Conservation (phyloP, 1,140 invertebrate genomes). For the Apis laboriosa region DNA sequence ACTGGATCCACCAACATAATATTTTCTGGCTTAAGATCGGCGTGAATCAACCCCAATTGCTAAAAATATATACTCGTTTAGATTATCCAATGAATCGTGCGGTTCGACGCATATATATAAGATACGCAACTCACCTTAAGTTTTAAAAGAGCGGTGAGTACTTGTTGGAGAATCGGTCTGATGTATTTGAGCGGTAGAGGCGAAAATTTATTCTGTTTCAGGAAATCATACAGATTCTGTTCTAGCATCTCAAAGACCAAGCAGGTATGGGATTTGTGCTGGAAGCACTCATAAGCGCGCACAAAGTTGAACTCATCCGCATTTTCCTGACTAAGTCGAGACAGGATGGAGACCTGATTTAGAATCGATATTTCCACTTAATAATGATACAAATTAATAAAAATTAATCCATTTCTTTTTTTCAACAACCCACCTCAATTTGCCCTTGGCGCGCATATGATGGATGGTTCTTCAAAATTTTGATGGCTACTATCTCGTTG, state of each 20-base stretch:
- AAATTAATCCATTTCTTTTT: accelerated
- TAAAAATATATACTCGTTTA: constrained; percentile 75
- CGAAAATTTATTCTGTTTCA: constrained; percentile 99
- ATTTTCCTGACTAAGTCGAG: constrained; percentile 98
- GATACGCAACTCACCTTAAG: constrained; percentile 86
- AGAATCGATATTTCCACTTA: not conserved
- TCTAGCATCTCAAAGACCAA: constrained; percentile 99
- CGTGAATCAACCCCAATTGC: constrained; percentile 99
- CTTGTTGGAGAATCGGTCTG: constrained; percentile 98
- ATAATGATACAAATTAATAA: not conserved
- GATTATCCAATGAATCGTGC: not conserved
- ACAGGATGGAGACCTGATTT: constrained; percentile 95
- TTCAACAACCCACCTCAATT: constrained; percentile 91
- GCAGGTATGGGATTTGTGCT: constrained; percentile 99
- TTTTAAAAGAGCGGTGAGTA: constrained; percentile 98
- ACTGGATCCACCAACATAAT: constrained; percentile 99
- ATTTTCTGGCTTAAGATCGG: constrained; percentile 99
- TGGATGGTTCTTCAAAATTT: constrained; percentile 99
- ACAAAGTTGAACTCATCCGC: constrained; percentile 99
- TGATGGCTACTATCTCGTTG: constrained; percentile 99
- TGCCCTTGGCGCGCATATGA: constrained; percentile 99
- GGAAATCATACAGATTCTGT: constrained; percentile 99
- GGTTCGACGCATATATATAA: not conserved
- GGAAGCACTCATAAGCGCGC: constrained; percentile 99
- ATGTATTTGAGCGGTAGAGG: constrained; percentile 99